Base-by-base conservation (phyloP, 2,113 vertebrate genomes). In the Trematocara stigmaticum region DNA sequence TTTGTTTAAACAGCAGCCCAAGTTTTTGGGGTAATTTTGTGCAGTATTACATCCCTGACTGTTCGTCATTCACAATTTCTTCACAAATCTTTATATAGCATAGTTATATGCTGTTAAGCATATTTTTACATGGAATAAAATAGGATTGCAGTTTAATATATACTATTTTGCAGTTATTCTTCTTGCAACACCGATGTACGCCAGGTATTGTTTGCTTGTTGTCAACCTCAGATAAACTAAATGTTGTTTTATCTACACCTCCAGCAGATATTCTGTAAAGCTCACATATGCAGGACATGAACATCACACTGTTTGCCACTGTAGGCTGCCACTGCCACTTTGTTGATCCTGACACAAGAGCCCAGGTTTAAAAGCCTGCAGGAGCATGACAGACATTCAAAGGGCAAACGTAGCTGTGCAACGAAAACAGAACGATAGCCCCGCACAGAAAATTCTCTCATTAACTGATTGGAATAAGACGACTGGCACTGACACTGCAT, bases 301-400 rank as follows among this genome's bases (percentile, higher is more conserved):
- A 82, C 81, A 74, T 56, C 80, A 61, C 64, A 74, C 81, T 61
- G 66, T 81, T 78, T 80, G 83, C 86, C 81, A 81, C 51, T 31
- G 11, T 55, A 80, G 81, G 78, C 42, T 76, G 42, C 23, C 42
- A 49, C 23, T 31, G 69, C 9, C 66, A 79, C 20, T 64, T 85
- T 56, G 87, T 79, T 78, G 84, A 87, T 85, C 76, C 78, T 87
- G 79, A 85, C 47, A 79, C 12, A 6, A 6, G 66, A 78, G 83
- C 34, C 31, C 31, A 52, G 80, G 31, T 86, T 74, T 31, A 76
- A 79, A 85, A 55, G 78, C 61, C 26, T 52, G 69, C 42, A 64
- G 64, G 61, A 86, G 45, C 86, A 52, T 47, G 79, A 64, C 81
- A 81, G 38, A 86, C 42, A 84, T 71, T 84, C 31, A 61, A 66